These are phyloP conservation scores for Megaceryle alcyon DNA, from an alignment of 2,797 vertebrate genomes.

Conservation along the genomic window DNA sequence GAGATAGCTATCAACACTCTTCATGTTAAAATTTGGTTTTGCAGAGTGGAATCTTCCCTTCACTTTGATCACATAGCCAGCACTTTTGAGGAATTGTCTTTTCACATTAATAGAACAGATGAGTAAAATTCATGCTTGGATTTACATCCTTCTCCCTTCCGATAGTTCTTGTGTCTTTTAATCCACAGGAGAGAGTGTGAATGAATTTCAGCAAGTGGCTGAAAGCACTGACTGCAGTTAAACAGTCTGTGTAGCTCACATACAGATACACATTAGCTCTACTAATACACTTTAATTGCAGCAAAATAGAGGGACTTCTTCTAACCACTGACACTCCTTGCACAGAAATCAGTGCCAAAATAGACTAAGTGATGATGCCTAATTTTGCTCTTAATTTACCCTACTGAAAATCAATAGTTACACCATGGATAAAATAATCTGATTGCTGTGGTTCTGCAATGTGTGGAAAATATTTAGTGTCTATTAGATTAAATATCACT, in stretches of 20 bases:
- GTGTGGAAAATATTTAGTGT: not conserved
- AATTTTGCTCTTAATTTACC: not conserved
- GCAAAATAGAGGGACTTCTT: not conserved
- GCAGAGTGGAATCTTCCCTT: conserved; percentile 16
- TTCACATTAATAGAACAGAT: conserved; percentile 56
- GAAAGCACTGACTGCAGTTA: not conserved
- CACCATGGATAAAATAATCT: not conserved
- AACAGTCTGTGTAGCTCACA: not conserved
- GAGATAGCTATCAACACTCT: conserved; percentile 73
- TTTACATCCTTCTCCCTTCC: conserved; percentile 9
- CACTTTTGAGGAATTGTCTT: conserved; percentile 47
- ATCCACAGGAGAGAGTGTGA: not conserved
- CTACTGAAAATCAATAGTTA: not conserved
- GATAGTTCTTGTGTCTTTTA: conserved; percentile 19
- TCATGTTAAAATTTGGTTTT: conserved; percentile 57
- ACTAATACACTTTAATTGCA: conserved; percentile 3
- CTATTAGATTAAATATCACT: not conserved
- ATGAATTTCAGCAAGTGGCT: conserved; percentile 18
- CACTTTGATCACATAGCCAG: conserved; percentile 47
- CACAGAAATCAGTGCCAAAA: not conserved
- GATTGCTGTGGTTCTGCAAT: not conserved
- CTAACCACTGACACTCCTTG: not conserved
- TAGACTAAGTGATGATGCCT: not conserved
- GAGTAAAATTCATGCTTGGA: conserved; percentile 41
- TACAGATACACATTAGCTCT: not conserved